phyloP scores from a whole-genome alignment of 1,140 invertebrate species.

The Drepana arcuata region DNA sequence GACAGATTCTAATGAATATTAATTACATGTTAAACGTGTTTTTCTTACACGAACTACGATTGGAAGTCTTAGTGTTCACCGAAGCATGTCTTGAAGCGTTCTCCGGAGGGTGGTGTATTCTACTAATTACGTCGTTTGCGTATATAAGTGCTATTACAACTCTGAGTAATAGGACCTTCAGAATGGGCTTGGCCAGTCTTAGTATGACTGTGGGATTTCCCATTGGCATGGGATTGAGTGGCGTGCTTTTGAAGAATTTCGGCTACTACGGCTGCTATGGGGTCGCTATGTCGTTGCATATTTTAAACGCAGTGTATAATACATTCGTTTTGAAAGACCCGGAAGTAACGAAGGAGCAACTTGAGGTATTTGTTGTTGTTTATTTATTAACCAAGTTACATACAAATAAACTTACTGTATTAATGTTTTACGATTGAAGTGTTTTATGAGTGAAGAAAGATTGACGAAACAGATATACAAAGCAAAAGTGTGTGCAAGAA shows the following conservation, averaged over 20 bases:
- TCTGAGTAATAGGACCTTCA: conserved; percentile 67
- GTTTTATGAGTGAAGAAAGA: no score
- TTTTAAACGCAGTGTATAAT: conserved; percentile 44
- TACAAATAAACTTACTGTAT: no score
- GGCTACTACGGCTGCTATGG: conserved; percentile 60
- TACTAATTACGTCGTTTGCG: conserved; percentile 69
- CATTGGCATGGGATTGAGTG: conserved; percentile 58
- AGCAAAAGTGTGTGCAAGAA: no score
- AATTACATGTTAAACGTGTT: conserved; percentile 68
- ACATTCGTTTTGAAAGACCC: conserved; percentile 64
- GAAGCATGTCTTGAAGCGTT: conserved; percentile 68
- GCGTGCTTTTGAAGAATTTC: conserved; percentile 44
- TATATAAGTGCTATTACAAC: conserved; percentile 73
- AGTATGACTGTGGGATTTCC: conserved; percentile 64
- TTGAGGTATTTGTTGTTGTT: conserved; percentile 75
- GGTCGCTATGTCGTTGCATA: conserved; percentile 31
- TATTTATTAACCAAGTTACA: no score
- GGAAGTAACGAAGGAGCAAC: conserved; percentile 72
- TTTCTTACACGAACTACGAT: conserved; percentile 59
- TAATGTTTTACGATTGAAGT: no score
- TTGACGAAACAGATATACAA: no score
- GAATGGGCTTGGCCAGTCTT: conserved; percentile 72
- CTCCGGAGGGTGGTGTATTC: conserved; percentile 67
- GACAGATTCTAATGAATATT: conserved; percentile 51
- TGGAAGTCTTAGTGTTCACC: conserved; percentile 60